A percentile compares a stretch with the other conserved stretches of the same genome.
phyloP scores from a whole-genome alignment of 2,888 invertebrate genomes.

The Caprella mutica region DNA sequence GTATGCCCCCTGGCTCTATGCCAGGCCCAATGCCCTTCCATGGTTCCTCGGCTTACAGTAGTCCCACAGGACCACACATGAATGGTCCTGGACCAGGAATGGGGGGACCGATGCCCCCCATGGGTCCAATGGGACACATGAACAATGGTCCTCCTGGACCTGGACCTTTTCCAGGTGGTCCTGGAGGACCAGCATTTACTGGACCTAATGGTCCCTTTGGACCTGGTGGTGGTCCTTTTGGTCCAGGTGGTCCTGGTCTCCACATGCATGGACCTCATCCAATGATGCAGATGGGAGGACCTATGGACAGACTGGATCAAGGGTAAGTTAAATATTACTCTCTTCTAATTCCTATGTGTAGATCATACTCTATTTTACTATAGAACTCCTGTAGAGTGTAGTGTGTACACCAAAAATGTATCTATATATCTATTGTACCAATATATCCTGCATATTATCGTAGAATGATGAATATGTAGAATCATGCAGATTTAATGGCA shows the following conservation, averaged over 20 bases:
- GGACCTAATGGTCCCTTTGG: conserved; percentile 33
- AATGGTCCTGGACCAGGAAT: conserved; percentile 28
- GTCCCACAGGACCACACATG: conserved; percentile 34
- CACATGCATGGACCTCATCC: conserved; percentile 34
- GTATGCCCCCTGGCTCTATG: conserved; percentile 24
- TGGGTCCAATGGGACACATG: conserved; percentile 29
- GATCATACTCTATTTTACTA: no score
- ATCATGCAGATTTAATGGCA: no score
- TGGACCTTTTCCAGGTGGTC: conserved; percentile 28
- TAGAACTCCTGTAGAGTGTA: no score
- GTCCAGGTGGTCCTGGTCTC: conserved; percentile 30
- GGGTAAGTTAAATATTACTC: conserved; percentile 21
- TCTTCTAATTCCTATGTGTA: no score
- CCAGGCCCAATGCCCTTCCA: conserved; percentile 33
- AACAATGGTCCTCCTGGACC: conserved; percentile 31
- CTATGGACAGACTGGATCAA: conserved; percentile 33
- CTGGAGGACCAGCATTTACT: conserved; percentile 29
- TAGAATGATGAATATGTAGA: no score
- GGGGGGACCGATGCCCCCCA: conserved; percentile 18
- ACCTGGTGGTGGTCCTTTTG: conserved; percentile 33
- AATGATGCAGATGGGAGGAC: conserved; percentile 32
- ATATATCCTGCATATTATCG: no score
- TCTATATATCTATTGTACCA: no score
- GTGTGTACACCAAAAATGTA: no score
- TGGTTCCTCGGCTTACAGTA: conserved; percentile 32